Conservation (phyloP, 1,140 invertebrate genomes). For the Drosophila nannoptera region DNA sequence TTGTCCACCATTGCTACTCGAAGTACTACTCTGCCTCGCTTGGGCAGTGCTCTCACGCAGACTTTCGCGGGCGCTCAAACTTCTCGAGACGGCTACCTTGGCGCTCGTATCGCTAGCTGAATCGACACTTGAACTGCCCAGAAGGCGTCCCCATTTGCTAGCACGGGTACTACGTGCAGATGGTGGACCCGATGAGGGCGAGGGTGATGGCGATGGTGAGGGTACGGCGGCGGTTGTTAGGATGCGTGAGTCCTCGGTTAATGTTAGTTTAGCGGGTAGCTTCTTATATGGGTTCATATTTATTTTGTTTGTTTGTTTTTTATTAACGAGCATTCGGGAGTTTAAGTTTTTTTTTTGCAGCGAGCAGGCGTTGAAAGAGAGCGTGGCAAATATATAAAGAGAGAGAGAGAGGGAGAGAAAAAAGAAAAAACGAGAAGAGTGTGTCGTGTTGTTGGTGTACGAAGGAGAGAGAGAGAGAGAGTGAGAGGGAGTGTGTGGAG, state of each 20-base stretch:
- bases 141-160: constrained; percentile 89
- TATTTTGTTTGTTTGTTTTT: constrained; percentile 31
- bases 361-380: constrained; percentile 20
- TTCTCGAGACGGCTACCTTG: constrained; percentile 83
- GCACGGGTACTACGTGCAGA: constrained; percentile 80
- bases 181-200: constrained; percentile 80
- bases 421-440: constrained; percentile 20
- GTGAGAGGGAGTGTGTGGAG: background rate
- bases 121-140: constrained; percentile 87
- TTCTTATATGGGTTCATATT: constrained; percentile 71
- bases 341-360: constrained; percentile 8
- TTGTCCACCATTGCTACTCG: constrained; percentile 81
- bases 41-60: constrained; percentile 81
- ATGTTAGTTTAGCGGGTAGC: constrained; percentile 79
- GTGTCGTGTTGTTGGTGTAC: constrained; percentile 14
- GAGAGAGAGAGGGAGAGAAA: constrained; percentile 36
- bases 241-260: constrained; percentile 79
- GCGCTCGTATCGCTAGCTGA: constrained; percentile 79
- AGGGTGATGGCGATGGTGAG: constrained; percentile 82
- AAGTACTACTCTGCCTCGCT: constrained; percentile 79
- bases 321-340: constrained; percentile 7
- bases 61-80: constrained; percentile 84
- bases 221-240: constrained; percentile 80
- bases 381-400: constrained; percentile 30
- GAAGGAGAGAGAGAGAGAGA: background rate